These are phyloP conservation scores for Sycophila sp. DNA, from an alignment of 1,140 invertebrate genomes.

Conservation along the genomic window DNA sequence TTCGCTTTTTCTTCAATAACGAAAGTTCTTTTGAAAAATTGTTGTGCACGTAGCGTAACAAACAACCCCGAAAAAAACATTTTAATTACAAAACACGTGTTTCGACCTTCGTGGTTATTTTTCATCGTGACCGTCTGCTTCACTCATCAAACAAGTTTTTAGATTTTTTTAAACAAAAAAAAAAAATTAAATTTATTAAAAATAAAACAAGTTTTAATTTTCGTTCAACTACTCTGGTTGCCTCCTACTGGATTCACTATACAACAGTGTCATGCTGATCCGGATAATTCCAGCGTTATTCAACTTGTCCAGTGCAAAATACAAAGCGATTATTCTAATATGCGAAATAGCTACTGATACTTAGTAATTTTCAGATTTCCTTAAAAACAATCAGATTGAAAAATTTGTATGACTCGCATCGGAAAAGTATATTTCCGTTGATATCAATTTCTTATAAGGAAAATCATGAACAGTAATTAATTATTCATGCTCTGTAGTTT, in stretches of 20 bases:
- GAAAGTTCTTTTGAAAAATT: neutral
- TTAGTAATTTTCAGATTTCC: no score
- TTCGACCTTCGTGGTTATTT: slow-evolving; percentile 10
- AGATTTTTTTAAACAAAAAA: neutral
- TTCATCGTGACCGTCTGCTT: neutral
- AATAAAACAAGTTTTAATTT: no score
- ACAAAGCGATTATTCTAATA: no score
- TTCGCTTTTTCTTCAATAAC: no score
- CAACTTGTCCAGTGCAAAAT: neutral
- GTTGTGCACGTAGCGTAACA: neutral
- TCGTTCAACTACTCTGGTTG: no score
- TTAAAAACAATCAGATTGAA: no score
- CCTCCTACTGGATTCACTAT: neutral
- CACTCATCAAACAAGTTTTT: neutral
- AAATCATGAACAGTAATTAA: no score
- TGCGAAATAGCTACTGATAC: no score
- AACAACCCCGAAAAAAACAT: neutral
- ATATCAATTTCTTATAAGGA: no score
- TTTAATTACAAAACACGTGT: slow-evolving; percentile 5
- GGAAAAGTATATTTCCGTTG: no score
- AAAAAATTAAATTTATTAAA: neutral
- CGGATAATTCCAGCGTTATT: neutral
- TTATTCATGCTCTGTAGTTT: no score
- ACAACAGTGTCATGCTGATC: neutral
- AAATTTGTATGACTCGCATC: no score